Evolutionary conservation across 2,888 invertebrate genomes (phyloP).

Genomic region (Patella depressa): DNA sequence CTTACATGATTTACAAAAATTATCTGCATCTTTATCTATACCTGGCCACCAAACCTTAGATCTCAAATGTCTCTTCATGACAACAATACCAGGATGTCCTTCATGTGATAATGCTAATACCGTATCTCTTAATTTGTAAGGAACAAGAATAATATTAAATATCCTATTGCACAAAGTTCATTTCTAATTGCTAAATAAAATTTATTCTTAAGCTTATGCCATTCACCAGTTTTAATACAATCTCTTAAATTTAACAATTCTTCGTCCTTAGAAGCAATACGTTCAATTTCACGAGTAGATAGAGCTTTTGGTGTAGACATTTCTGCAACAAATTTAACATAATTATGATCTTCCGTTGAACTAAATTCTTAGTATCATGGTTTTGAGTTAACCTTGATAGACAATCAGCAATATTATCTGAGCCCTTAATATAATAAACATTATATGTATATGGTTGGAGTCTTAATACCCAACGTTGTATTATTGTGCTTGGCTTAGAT

Average conservation of each 20-base stretch:
- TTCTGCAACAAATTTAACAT: constrained; percentile 6
- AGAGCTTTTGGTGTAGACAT: constrained; percentile 16
- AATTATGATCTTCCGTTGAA: not conserved
- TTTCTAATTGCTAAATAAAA: constrained; percentile 5
- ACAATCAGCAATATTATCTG: no score
- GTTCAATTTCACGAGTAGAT: not conserved
- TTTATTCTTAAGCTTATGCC: not conserved
- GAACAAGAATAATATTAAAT: not conserved
- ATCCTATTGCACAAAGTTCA: not conserved
- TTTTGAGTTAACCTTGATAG: no score
- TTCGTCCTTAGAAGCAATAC: not conserved
- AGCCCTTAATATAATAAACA: no score
- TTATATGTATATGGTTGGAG: no score
- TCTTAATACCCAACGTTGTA: no score
- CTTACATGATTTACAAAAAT: no score
- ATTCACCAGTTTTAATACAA: not conserved
- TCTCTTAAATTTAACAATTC: constrained; percentile 14
- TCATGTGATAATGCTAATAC: constrained; percentile 22
- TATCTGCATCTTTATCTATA: no score
- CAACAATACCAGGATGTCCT: constrained; percentile 38
- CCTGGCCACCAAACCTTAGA: constrained; percentile 46
- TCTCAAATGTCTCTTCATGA: constrained; percentile 40
- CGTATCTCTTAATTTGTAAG: not conserved
- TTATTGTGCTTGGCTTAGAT: no score
- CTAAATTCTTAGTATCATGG: not conserved